These are phyloP conservation scores for Dyspetes luteomarginatus DNA, from an alignment of 2,888 invertebrate species.

Conservation along the genomic window DNA sequence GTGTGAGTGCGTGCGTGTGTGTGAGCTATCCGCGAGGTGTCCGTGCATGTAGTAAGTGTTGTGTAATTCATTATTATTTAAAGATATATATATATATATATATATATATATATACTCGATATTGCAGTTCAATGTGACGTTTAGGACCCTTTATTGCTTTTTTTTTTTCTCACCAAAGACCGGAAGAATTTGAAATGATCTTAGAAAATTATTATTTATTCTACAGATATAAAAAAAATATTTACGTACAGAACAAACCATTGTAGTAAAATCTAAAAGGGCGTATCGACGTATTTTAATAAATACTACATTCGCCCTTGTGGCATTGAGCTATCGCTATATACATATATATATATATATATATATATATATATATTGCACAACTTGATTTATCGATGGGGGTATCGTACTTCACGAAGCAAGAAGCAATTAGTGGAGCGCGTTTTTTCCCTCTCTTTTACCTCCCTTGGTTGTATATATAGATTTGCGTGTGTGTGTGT, in stretches of 20 bases:
- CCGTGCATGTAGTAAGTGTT: too few relatives aligned
- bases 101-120: constrained; percentile 8
- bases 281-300: too few relatives aligned
- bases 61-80: too few relatives aligned
- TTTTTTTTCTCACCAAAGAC: constrained; percentile 24
- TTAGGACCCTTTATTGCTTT: constrained; percentile 44
- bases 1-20: too few relatives aligned
- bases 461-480: not conserved
- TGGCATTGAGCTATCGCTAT: not conserved
- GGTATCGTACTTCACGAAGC: constrained; percentile 60
- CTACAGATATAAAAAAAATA: not conserved
- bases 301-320: too few relatives aligned
- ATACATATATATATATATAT: constrained; percentile 20
- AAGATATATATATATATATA: not conserved
- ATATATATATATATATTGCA: constrained; percentile 35
- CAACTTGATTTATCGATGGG: constrained; percentile 63
- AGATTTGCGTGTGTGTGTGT: constrained; percentile 4
- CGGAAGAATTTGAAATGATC: constrained; percentile 17
- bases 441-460: not conserved
- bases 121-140: not conserved
- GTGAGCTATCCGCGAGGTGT: too few relatives aligned
- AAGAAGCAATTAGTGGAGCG: constrained; percentile 61
- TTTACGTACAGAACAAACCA: not conserved
- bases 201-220: constrained; percentile 47
- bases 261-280: too few relatives aligned